phyloP scores from a whole-genome alignment of 1,140 invertebrate species.

The Palaemon carinicauda region DNA sequence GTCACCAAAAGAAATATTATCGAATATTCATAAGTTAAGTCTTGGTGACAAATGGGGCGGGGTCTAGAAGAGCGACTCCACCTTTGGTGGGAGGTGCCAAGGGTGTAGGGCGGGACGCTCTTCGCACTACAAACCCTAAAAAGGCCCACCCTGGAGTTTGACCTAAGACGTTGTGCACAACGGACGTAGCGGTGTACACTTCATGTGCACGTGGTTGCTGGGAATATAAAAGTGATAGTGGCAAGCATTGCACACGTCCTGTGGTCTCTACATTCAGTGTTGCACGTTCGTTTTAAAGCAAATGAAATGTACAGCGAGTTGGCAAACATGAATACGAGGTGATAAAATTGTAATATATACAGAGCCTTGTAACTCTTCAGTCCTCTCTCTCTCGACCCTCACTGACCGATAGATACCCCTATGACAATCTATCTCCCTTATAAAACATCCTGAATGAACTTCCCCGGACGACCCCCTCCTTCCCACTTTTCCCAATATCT shows the following conservation, averaged over 20 bases:
- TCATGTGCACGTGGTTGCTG: slow-evolving; percentile 41
- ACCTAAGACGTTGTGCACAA: slow-evolving; percentile 50
- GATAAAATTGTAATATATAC: too few relatives aligned
- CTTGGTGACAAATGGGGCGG: slow-evolving; percentile 5
- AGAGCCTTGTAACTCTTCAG: too few relatives aligned
- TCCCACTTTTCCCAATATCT: too few relatives aligned
- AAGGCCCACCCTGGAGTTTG: slow-evolving; percentile 47
- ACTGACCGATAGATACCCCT: too few relatives aligned
- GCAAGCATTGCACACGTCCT: slow-evolving; percentile 30
- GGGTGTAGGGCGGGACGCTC: slow-evolving; percentile 13
- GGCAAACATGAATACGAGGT: background rate
- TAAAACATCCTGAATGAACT: too few relatives aligned
- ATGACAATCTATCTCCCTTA: too few relatives aligned
- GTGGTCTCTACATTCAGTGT: slow-evolving; percentile 23
- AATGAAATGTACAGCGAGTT: background rate
- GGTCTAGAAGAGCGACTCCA: background rate
- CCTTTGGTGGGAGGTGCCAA: slow-evolving; percentile 22
- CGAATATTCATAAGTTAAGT: background rate
- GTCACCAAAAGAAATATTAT: too few relatives aligned
- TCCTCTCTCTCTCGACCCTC: too few relatives aligned
- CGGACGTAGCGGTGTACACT: slow-evolving; percentile 45
- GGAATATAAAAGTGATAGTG: background rate
- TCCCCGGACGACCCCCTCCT: too few relatives aligned
- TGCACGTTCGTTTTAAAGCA: background rate
- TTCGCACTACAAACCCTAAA: slow-evolving; percentile 48